Evolutionary conservation across 2,113 vertebrate genomes (phyloP).

Genomic region (Crotalus tigris): DNA sequence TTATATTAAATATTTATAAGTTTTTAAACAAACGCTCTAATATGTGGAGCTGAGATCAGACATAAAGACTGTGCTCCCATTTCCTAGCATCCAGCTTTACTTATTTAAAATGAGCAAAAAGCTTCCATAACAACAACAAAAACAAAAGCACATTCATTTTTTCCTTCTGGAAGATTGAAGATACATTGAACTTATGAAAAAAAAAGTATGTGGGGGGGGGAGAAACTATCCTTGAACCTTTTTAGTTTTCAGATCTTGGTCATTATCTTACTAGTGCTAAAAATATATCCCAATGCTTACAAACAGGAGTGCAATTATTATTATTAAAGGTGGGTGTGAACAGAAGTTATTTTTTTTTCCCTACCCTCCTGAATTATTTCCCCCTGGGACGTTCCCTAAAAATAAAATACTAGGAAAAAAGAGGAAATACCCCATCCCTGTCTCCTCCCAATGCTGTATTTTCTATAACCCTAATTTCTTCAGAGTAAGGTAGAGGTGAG

Average conservation of each 20-base stretch:
- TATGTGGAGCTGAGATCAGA: slow-evolving; percentile 6
- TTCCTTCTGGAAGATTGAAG: neutral
- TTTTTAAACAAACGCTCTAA: slow-evolving; percentile 12
- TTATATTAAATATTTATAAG: slow-evolving; percentile 30
- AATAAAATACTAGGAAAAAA: neutral
- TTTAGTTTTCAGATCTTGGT: neutral
- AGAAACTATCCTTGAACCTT: neutral
- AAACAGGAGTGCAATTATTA: neutral
- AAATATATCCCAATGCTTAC: neutral
- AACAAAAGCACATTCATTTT: neutral
- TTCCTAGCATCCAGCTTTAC: slow-evolving; percentile 20
- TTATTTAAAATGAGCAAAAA: slow-evolving; percentile 8
- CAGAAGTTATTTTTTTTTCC: neutral
- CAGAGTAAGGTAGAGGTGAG: neutral
- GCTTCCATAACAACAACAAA: slow-evolving; percentile 1
- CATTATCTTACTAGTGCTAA: neutral
- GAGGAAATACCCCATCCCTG: neutral
- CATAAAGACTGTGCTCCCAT: neutral
- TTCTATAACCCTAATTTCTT: neutral
- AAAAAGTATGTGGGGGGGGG: neutral
- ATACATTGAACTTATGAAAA: neutral
- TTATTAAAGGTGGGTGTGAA: neutral
- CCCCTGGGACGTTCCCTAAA: too few relatives aligned
- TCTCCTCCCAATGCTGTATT: neutral
- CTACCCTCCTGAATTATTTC: neutral